Percentiles rank a stretch among this genome's conserved stretches.
phyloP scores from a whole-genome alignment of 2,888 invertebrate genomes.

The Onchidella celtica region DNA sequence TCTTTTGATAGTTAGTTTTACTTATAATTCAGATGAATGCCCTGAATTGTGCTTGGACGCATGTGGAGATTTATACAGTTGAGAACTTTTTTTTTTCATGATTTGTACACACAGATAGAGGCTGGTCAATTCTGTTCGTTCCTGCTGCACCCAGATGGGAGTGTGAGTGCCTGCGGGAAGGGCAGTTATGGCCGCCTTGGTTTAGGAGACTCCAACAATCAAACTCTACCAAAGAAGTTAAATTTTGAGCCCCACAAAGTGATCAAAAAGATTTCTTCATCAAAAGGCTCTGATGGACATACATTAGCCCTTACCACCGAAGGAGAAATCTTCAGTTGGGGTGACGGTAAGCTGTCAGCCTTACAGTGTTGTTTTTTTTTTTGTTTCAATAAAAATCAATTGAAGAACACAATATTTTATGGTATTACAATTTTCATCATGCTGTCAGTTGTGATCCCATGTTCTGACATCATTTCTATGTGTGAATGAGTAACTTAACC shows the following conservation, averaged over 20 bases:
- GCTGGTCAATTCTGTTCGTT: slow-evolving; percentile 86
- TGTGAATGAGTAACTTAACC: too few relatives aligned
- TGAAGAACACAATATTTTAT: not conserved
- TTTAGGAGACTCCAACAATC: slow-evolving; percentile 84
- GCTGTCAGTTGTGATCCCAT: not conserved
- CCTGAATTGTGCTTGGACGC: too few relatives aligned
- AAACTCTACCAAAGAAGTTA: slow-evolving; percentile 83
- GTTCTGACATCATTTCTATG: not conserved
- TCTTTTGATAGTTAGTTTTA: too few relatives aligned
- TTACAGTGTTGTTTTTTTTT: too few relatives aligned
- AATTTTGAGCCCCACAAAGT: slow-evolving; percentile 81
- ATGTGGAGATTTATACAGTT: too few relatives aligned
- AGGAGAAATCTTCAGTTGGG: slow-evolving; percentile 86
- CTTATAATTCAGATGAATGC: too few relatives aligned
- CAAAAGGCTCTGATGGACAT: slow-evolving; percentile 85
- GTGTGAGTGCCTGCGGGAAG: slow-evolving; percentile 84
- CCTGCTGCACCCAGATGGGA: slow-evolving; percentile 83
- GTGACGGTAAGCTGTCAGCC: slow-evolving; percentile 85
- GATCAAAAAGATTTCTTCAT: slow-evolving; percentile 83
- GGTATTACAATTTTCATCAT: not conserved
- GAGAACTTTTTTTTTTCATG: not conserved
- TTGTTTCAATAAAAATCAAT: not conserved
- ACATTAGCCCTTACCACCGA: slow-evolving; percentile 84
- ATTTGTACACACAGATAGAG: slow-evolving; percentile 83
- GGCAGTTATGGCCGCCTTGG: slow-evolving; percentile 85